Evolutionary conservation across 2,888 invertebrate species (phyloP).

Genomic region (Timema cristinae): DNA sequence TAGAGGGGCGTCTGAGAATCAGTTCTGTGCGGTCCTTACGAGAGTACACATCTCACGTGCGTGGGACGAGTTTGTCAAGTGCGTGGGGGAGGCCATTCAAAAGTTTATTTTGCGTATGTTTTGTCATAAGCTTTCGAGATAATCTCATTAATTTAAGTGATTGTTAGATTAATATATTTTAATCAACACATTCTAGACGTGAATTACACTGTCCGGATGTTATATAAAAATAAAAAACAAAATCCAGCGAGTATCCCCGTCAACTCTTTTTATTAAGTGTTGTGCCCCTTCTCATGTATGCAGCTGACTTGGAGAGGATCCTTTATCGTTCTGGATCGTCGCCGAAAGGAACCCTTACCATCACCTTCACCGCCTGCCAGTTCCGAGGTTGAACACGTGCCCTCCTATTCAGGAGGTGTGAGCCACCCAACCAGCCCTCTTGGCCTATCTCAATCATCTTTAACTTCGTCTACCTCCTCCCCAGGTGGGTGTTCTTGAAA

Average conservation of each 20-base stretch:
- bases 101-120: no score
- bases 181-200: no score
- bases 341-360: conserved; percentile 3
- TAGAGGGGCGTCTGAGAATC: conserved; percentile 26
- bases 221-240: no score
- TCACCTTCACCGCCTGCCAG: conserved; percentile 6
- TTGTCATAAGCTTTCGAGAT: no score
- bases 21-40: conserved; percentile 29
- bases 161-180: no score
- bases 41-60: conserved; percentile 17
- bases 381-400: neutral
- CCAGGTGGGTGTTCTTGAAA: conserved; percentile 23
- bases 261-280: no score
- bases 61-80: neutral
- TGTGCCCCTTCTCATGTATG: neutral
- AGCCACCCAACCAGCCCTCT: conserved; percentile 11
- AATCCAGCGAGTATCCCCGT: no score
- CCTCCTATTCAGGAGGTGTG: neutral
- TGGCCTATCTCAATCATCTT: conserved; percentile 12
- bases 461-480: conserved; percentile 21
- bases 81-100: neutral
- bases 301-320: conserved; percentile 13
- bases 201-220: no score
- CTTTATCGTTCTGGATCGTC: conserved; percentile 23
- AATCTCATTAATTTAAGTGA: no score